Percentiles rank a stretch among this genome's conserved stretches.
These are phyloP conservation scores for Drosophila pectinifera DNA, from an alignment of 1,140 invertebrate species.

Conservation along the genomic window DNA sequence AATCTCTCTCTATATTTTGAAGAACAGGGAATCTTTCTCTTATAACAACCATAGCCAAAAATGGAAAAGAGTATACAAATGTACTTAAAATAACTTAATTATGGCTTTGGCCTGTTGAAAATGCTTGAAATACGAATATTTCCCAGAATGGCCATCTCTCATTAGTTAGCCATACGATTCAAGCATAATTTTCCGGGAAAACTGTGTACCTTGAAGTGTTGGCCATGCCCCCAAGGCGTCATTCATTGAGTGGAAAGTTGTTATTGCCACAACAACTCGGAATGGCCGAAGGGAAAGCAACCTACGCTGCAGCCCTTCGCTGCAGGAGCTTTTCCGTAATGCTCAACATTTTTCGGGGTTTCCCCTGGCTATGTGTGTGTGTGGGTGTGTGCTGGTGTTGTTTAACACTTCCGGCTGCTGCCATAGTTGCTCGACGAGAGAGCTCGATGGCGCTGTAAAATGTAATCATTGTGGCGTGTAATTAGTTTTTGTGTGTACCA, in stretches of 20 bases:
- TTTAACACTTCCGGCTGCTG: conserved; percentile 42
- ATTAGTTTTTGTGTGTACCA: conserved; percentile 74
- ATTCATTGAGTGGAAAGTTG: conserved; percentile 53
- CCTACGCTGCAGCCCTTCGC: conserved; percentile 8
- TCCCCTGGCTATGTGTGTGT: not conserved
- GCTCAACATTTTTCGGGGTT: conserved; percentile 20
- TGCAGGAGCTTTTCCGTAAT: conserved; percentile 19
- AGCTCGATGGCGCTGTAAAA: conserved; percentile 73
- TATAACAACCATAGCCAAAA: accelerated
- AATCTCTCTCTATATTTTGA: too few species aligned
- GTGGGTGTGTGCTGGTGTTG: conserved; percentile 3
- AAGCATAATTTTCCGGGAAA: conserved; percentile 23
- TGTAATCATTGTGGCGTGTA: conserved; percentile 81
- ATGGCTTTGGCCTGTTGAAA: not conserved
- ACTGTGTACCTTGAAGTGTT: conserved; percentile 29
- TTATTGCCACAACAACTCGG: conserved; percentile 37
- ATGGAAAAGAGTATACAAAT: not conserved
- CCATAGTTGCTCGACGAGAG: conserved; percentile 32
- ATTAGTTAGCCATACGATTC: conserved; percentile 29
- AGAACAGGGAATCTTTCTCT: too few species aligned
- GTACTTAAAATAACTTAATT: not conserved
- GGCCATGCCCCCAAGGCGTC: conserved; percentile 46
- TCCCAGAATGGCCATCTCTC: conserved; percentile 14
- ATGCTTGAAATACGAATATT: not conserved
- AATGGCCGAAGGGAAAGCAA: conserved; percentile 23